Conservation (phyloP, 2,797 vertebrate genomes). For the Linurgus olivaceus region DNA sequence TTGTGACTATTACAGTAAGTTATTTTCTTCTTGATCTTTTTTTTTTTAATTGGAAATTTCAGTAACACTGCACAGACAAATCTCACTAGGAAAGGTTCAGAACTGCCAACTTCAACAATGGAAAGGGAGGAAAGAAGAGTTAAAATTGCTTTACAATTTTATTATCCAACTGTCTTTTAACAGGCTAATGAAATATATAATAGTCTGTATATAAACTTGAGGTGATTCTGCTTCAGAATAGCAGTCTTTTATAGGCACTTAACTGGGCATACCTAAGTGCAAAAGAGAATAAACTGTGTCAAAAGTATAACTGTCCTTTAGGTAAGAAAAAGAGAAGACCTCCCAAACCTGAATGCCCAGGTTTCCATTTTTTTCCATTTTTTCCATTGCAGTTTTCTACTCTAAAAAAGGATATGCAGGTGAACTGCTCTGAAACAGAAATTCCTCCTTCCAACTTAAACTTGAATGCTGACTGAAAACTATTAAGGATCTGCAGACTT, state of each 20-base stretch:
- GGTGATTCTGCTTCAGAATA: background rate
- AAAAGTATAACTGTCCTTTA: background rate
- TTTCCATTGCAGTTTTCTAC: background rate
- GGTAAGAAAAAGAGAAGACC: background rate
- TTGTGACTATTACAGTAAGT: background rate
- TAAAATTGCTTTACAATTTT: background rate
- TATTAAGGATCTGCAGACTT: background rate
- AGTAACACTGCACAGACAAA: background rate
- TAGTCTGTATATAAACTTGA: background rate
- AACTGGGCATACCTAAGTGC: background rate
- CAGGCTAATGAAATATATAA: background rate
- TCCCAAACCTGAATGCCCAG: background rate
- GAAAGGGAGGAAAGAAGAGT: background rate
- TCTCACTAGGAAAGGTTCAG: background rate
- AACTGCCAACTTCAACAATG: background rate
- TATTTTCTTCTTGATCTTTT: background rate
- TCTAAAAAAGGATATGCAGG: background rate
- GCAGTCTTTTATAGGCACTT: background rate
- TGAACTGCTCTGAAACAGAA: background rate
- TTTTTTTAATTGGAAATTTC: background rate
- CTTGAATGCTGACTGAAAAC: background rate
- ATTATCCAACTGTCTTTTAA: background rate
- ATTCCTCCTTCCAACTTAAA: background rate
- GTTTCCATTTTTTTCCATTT: background rate
- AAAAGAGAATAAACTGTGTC: fast-evolving